phyloP scores from a whole-genome alignment of 2,113 vertebrate genomes.

The Mastomys natalensis region DNA sequence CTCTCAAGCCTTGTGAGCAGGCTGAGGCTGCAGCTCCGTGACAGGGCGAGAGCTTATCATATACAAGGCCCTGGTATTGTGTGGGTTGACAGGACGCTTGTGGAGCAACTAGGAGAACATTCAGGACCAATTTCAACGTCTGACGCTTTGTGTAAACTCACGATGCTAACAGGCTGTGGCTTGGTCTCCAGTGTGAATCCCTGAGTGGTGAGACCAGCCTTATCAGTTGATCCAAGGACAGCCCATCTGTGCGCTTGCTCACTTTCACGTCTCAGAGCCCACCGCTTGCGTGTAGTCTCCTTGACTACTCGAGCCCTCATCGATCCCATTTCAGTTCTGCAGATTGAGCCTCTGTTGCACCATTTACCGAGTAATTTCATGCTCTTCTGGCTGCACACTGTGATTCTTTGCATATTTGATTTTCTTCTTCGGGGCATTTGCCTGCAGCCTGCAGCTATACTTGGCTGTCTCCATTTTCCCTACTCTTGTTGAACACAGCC shows the following conservation, averaged over 20 bases:
- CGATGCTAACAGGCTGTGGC: not conserved
- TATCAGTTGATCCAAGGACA: not conserved
- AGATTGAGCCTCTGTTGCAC: not conserved
- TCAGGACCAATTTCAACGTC: slow-evolving; percentile 19
- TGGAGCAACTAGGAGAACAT: slow-evolving; percentile 1
- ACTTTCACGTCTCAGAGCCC: not conserved
- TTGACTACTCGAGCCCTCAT: not conserved
- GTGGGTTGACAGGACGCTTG: not conserved
- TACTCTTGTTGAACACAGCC: not conserved
- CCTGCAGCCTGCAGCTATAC: not conserved
- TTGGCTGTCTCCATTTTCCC: not conserved
- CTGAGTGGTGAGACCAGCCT: not conserved
- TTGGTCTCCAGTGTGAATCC: not conserved
- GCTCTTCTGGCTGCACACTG: not conserved
- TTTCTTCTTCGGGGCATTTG: not conserved
- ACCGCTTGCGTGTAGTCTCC: not conserved
- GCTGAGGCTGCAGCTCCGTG: not conserved
- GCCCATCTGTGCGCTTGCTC: not conserved
- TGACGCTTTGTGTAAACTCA: not conserved
- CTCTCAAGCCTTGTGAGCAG: not conserved
- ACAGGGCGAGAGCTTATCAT: not conserved
- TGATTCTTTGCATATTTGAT: not conserved
- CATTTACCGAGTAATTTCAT: not conserved
- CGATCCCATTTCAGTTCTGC: not conserved
- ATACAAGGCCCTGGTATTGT: not conserved